Evolutionary conservation across 2,888 invertebrate genomes (phyloP), one percentile per base, ranked within the genome.

Genomic region (Colostygia pectinataria): DNA sequence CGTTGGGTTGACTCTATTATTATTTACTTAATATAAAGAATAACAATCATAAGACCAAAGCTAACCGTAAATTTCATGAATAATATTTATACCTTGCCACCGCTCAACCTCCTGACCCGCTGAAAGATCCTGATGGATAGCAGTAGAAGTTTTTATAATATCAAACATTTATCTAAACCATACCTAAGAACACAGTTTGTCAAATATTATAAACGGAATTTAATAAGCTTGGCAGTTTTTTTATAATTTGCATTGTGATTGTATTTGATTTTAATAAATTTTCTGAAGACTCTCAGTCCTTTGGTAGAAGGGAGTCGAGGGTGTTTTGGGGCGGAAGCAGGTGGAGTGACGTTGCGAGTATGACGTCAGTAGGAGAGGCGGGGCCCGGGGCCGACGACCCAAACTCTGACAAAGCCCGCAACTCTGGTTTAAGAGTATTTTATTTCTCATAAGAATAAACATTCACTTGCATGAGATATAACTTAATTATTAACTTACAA

Each of bases 351-450:
- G 89, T 86, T 87, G 86, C 77, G 40, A 55, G 57, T 53, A 74
- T 86, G 86, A 87, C 88, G 89, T 88, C 86, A 80, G 76, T 44
- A 43, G 44, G 55, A 74, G 70, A 70, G 82, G 80, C 80, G 82
- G 77, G 79, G 74, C 74, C 67, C 50, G 65, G 74, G 83, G 79
- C 68, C 81, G 73, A 58, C 77, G 81, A 83, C 80, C 81, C 71
- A 70, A 52, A 28, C 47, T 43, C 46, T 38, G 23, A 31, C 55
- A 54, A 62, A 65, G 53, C 54, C 43, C 48, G 56, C 55, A 53
- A 59, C n/a, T n/a, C n/a, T n/a, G n/a, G n/a, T n/a, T n/a, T n/a
- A n/a, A n/a, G n/a, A n/a, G n/a, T n/a, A n/a, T n/a, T n/a, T n/a
- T n/a, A n/a, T n/a, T n/a, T n/a, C n/a, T n/a, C n/a, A n/a, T n/a